Evolutionary conservation across 2,888 invertebrate species (phyloP).

Genomic region (Hoplodrina blanda): DNA sequence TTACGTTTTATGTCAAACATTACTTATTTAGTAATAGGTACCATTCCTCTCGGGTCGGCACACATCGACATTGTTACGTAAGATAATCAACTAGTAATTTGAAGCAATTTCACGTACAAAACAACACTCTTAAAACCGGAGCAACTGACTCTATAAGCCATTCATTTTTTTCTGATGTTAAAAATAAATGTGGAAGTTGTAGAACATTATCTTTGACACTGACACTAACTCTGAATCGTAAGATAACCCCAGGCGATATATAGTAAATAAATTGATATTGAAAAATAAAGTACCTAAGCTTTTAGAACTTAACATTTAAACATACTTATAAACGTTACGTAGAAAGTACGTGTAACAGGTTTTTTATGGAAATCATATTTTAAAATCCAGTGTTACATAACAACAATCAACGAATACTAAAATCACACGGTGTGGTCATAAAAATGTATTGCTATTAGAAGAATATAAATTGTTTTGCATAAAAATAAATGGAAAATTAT

Average conservation of each 20-base stretch:
- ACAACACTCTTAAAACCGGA: constrained; percentile 48
- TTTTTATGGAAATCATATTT: constrained; percentile 52
- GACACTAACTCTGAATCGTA: constrained; percentile 46
- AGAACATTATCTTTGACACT: constrained; percentile 53
- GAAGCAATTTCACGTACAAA: constrained; percentile 64
- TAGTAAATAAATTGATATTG: constrained; percentile 36
- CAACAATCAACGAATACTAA: constrained; percentile 46
- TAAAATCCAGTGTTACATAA: constrained; percentile 56
- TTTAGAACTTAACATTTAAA: constrained; percentile 34
- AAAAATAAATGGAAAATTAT: constrained; percentile 58
- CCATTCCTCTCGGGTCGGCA: constrained; percentile 33
- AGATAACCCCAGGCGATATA: constrained; percentile 56
- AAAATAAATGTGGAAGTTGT: constrained; percentile 31
- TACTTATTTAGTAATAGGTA: constrained; percentile 43
- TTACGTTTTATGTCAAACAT: constrained; percentile 30
- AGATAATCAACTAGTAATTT: constrained; percentile 66
- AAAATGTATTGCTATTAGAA: constrained; percentile 35
- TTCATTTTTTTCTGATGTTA: constrained; percentile 34
- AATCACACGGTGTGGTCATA: constrained; percentile 38
- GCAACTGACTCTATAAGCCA: constrained; percentile 42
- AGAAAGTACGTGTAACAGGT: constrained; percentile 64
- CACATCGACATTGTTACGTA: constrained; percentile 49
- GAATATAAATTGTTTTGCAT: constrained; percentile 40
- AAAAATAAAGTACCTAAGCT: constrained; percentile 50
- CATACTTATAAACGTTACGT: constrained; percentile 41